Evolutionary conservation across 2,888 invertebrate species (phyloP), one percentile per base, ranked within the genome.

Genomic region (Craniophora ligustri): DNA sequence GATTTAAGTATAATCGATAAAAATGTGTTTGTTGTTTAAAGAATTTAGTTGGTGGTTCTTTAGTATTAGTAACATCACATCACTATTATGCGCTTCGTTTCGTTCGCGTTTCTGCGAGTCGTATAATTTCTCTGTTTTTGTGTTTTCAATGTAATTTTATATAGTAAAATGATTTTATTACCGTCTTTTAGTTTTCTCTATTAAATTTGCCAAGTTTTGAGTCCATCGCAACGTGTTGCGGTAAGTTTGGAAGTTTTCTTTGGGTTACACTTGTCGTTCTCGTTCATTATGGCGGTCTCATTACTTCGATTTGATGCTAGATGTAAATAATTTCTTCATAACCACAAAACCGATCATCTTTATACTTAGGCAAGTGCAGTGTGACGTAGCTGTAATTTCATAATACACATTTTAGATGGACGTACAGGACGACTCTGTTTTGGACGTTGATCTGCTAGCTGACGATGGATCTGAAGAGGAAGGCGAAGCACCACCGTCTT

Each of bases 401-500:
- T 35, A 30, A 53, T 63, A 38, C 51, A 36, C 72, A 51, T 86
- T 89, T 68, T 87, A 93, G 93, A 93, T 93, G 93, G 93, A 93
- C 87, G 88, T 89, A 75, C 83, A 86, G 68, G 94, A 94, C 76
- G 94, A 94, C 69, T 89, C 83, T 73, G 89, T 91, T 65, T 84
- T 94, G 85, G 95, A 96, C 85, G 95, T 96, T 93, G 96, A 96
- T 88, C 94, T 96, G 78, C 95, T 96, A 77, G 96, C 95, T 75
- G 96, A 95, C 68, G 96, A 96, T 82, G 96, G 95, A 65, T 96
- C 96, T 32, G 96, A 96, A 79, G 95, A 96, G 58, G 96, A 96
- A 75, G 96, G 96, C 73, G 96, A 96, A 84, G 96, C 89, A 66
- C 93, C 91, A 76, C 92, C 89, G 78, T 92, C 93, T 69, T 90